Base-by-base conservation (phyloP, 2,797 vertebrate genomes). In the Peromyscus attwateri region DNA sequence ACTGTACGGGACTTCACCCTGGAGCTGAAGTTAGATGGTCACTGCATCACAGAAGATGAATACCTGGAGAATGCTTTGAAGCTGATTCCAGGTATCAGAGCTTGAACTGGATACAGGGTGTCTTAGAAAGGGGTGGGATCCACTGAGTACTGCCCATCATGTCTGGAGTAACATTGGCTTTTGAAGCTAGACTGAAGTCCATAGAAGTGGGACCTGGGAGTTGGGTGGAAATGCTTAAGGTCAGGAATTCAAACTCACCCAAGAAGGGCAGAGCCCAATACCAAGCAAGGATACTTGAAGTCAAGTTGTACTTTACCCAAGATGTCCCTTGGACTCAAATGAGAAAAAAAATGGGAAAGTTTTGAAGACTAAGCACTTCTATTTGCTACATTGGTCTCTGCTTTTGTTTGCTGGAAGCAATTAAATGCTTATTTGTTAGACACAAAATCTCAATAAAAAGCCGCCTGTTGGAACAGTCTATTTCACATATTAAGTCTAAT, bases 1-100 rank as follows among this genome's bases (percentile, higher is more conserved):
- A 57, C 97, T 11, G 98, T 99, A 60, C 95, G 98, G 52, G 99
- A 99, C 96, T 99, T 99, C 91, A 97, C 96, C 0, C 96, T 99
- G 95, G 70, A 97, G 6, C 96, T 99, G 94, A 60, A 95, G 81
- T 31, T 97, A 6, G 49, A 97, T 0, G 94, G 93, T 31, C 4
- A 25, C 2, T 0, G 1, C 6, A 83, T 98, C 76, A 98, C 98
- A 1, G 98, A 97, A 77, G 98, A 99, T 40, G 80, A 99, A 21
- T 99, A 99, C 92, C 94, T 99, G 96, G 98, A 99, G 75, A 96
- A 98, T 1, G 97, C 98, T 4, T 92, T 99, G 75, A 97, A 95
- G 87, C 96, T 97, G 66, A 98, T 92, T 94, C 0, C 31, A 89
- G 98, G 99, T 98, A 89, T 37, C 94, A 64, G 83, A 95, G 17